Percentiles rank a stretch among this genome's conserved stretches.
phyloP scores from a whole-genome alignment of 2,113 vertebrate genomes.

The Laticauda laticaudata region DNA sequence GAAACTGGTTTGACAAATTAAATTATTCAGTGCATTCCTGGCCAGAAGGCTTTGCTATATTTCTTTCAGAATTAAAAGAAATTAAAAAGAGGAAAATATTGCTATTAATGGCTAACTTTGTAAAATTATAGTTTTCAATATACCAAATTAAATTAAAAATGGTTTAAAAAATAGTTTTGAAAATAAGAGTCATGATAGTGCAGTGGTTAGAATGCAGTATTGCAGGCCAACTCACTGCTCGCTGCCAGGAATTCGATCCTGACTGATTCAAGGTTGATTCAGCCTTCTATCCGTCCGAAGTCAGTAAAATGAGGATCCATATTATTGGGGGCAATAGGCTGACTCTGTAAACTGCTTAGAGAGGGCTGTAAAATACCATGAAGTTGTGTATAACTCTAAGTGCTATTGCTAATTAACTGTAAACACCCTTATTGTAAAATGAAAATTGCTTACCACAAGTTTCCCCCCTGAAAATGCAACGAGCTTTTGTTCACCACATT shows the following conservation, averaged over 20 bases:
- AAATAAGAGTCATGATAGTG: background rate
- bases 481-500: slow-evolving; percentile 64
- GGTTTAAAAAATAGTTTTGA: slow-evolving; percentile 1
- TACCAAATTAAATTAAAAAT: slow-evolving; percentile 1
- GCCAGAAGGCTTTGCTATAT: slow-evolving; percentile 43
- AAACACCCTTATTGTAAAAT: slow-evolving; percentile 19
- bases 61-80: slow-evolving; percentile 38
- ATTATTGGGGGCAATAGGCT: background rate
- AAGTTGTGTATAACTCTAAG: background rate
- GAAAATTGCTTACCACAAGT: slow-evolving; percentile 55
- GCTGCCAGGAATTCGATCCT: background rate
- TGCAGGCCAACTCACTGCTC: background rate
- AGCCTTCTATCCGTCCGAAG: background rate
- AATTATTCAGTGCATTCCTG: slow-evolving; percentile 34
- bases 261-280: background rate
- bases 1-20: slow-evolving; percentile 54
- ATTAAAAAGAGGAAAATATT: slow-evolving; percentile 31
- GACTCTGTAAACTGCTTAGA: background rate
- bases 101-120: background rate
- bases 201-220: background rate
- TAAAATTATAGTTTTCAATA: background rate
- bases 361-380: background rate
- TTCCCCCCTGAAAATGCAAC: slow-evolving; percentile 33
- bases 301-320: background rate
- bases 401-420: background rate